phyloP scores from a whole-genome alignment of 2,888 invertebrate genomes.

The Erebia palarica region DNA sequence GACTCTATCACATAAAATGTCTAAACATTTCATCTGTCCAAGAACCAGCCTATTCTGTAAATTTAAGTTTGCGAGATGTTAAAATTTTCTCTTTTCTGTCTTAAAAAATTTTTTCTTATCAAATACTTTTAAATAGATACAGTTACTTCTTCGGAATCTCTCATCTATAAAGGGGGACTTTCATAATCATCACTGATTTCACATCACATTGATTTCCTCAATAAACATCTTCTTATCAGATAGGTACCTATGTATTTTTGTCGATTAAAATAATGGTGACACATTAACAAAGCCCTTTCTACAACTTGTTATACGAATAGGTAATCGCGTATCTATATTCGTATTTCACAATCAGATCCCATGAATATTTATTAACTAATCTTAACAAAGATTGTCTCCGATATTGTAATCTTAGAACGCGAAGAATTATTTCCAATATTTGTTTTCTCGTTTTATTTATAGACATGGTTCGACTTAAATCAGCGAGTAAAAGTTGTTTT shows the following conservation, averaged over 20 bases:
- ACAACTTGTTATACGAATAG: constrained; percentile 21
- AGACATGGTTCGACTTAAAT: constrained; percentile 15
- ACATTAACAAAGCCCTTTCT: constrained; percentile 19
- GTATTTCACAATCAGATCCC: constrained; percentile 41
- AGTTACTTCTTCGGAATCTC: background rate
- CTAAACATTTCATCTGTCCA: background rate
- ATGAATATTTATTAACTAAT: constrained; percentile 40
- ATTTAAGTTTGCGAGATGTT: constrained; percentile 10
- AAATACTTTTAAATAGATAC: background rate
- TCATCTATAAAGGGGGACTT: background rate
- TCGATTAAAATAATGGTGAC: background rate
- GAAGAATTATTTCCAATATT: constrained; percentile 33
- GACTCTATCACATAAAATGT: constrained; percentile 8
- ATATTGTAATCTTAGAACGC: constrained; percentile 32
- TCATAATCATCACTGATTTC: constrained; percentile 1
- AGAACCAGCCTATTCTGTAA: background rate
- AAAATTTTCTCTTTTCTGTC: background rate
- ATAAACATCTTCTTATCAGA: background rate
- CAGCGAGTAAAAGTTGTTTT: constrained; percentile 21
- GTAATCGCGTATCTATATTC: constrained; percentile 24
- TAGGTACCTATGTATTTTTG: background rate
- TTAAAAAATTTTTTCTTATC: background rate
- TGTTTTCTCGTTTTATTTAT: constrained; percentile 32
- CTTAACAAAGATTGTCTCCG: constrained; percentile 27
- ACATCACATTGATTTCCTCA: background rate